Percentiles rank a stretch among this genome's conserved stretches.
These are phyloP conservation scores for Heliconius erato DNA, from an alignment of 2,888 invertebrate species.

Conservation along the genomic window DNA sequence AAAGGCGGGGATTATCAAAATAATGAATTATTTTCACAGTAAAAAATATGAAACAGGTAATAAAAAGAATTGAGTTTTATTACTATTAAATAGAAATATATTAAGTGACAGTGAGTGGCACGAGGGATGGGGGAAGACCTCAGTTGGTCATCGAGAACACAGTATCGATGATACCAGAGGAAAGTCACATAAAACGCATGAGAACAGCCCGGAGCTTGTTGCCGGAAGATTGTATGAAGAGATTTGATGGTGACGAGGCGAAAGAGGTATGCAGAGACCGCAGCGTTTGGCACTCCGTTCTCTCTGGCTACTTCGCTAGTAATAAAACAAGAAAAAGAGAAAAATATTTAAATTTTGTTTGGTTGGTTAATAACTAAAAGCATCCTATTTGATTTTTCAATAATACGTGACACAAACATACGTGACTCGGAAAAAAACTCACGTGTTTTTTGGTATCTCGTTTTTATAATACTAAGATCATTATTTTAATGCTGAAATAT, in stretches of 20 bases:
- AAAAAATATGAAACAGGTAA: too few species aligned
- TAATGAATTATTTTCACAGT: too few species aligned
- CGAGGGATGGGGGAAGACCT: too few species aligned
- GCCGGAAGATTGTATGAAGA: neutral
- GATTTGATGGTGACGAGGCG: neutral
- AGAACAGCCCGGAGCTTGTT: too few species aligned
- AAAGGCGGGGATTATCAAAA: too few species aligned
- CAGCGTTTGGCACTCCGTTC: rapidly evolving
- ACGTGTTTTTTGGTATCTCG: neutral
- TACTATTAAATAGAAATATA: too few species aligned
- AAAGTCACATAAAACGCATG: too few species aligned
- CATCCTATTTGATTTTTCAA: neutral
- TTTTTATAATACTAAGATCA: neutral
- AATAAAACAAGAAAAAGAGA: neutral
- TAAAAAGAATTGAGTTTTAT: too few species aligned
- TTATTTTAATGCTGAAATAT: neutral
- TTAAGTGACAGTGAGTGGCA: too few species aligned
- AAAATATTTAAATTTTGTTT: neutral
- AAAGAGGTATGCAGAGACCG: neutral
- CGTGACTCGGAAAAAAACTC: neutral
- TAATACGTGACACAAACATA: neutral
- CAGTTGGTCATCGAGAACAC: too few species aligned
- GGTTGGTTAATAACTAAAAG: neutral
- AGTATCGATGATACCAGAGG: too few species aligned
- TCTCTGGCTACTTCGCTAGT: neutral